These are phyloP conservation scores for Hirtodrosophila alboralis DNA, from an alignment of 2,888 invertebrate species.

Conservation along the genomic window DNA sequence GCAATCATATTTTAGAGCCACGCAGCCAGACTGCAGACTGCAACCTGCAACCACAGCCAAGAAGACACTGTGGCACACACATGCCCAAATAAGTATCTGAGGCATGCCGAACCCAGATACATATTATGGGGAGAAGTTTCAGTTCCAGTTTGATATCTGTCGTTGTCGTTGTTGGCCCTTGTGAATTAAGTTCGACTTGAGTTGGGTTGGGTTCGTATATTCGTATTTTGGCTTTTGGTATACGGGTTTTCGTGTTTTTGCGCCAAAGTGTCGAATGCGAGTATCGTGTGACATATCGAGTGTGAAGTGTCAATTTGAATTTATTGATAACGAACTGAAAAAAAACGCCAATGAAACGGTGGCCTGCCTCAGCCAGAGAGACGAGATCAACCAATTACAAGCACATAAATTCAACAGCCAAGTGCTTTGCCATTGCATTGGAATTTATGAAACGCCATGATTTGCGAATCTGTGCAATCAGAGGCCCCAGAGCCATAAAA, in stretches of 20 bases:
- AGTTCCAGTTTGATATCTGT: slow-evolving; percentile 63
- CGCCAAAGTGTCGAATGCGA: slow-evolving; percentile 47
- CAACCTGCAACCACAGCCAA: slow-evolving; percentile 20
- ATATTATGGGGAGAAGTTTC: slow-evolving; percentile 4
- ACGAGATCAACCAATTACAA: slow-evolving; percentile 63
- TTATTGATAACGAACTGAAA: slow-evolving; percentile 82
- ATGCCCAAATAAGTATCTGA: slow-evolving; percentile 5
- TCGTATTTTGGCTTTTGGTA: slow-evolving; percentile 20
- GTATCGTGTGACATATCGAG: slow-evolving; percentile 84
- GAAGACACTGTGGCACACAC: slow-evolving; percentile 18
- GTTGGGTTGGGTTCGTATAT: slow-evolving; percentile 36
- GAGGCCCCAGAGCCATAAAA: slow-evolving; percentile 61
- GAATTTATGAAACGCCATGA: slow-evolving; percentile 74
- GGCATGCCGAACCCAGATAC: slow-evolving; percentile 21
- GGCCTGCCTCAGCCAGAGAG: slow-evolving; percentile 32
- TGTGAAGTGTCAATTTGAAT: slow-evolving; percentile 84
- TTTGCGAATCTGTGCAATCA: slow-evolving; percentile 73
- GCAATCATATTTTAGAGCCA: slow-evolving; percentile 75
- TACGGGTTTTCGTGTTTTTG: slow-evolving; percentile 34
- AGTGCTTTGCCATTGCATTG: slow-evolving; percentile 64
- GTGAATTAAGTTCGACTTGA: slow-evolving; percentile 45
- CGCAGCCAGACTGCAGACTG: no score
- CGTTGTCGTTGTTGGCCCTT: slow-evolving; percentile 48
- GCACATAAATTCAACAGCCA: slow-evolving; percentile 63
- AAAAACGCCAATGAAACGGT: slow-evolving; percentile 22